phyloP scores from a whole-genome alignment of 2,113 vertebrate species.

The Taurulus bubalis region DNA sequence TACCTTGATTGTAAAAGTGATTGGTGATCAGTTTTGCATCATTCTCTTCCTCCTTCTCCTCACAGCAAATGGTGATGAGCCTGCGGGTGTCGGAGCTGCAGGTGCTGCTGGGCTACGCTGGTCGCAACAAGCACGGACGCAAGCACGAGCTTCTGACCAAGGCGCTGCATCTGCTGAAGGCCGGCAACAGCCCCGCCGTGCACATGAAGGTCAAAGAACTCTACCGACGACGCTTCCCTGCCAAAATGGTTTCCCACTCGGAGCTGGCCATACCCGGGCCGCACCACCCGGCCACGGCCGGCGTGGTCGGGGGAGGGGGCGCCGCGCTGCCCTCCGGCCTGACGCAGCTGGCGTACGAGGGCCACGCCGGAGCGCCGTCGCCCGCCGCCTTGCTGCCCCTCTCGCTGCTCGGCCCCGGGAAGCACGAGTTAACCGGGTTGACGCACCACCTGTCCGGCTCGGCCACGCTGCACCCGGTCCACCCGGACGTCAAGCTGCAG shows the following conservation, averaged over 20 bases:
- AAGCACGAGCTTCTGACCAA: conserved; percentile 99
- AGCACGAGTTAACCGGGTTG: conserved; percentile 93
- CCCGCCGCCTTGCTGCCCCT: conserved; percentile 91
- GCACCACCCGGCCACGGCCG: conserved; percentile 85
- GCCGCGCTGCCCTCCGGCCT: conserved; percentile 88
- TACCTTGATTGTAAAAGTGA: too few relatives aligned
- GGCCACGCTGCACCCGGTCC: conserved; percentile 93
- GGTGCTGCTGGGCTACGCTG: conserved; percentile 98
- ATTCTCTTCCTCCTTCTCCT: conserved; percentile 6
- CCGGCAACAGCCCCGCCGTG: conserved; percentile 96
- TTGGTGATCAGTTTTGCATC: background rate
- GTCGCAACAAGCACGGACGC: conserved; percentile 98
- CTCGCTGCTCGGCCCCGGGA: conserved; percentile 93
- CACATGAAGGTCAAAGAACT: conserved; percentile 99
- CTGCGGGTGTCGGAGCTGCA: conserved; percentile 99
- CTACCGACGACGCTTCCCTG: conserved; percentile 95
- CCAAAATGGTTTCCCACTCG: conserved; percentile 94
- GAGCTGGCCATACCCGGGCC: conserved; percentile 91
- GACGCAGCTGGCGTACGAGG: conserved; percentile 92
- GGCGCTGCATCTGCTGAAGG: conserved; percentile 96
- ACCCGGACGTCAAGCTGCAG: conserved; percentile 98
- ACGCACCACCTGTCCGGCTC: conserved; percentile 91
- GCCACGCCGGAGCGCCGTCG: conserved; percentile 90
- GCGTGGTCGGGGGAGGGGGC: conserved; percentile 71
- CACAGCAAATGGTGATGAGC: conserved; percentile 99